Evolutionary conservation across 2,888 invertebrate species (phyloP).

Genomic region (Frankliniella intonsa): DNA sequence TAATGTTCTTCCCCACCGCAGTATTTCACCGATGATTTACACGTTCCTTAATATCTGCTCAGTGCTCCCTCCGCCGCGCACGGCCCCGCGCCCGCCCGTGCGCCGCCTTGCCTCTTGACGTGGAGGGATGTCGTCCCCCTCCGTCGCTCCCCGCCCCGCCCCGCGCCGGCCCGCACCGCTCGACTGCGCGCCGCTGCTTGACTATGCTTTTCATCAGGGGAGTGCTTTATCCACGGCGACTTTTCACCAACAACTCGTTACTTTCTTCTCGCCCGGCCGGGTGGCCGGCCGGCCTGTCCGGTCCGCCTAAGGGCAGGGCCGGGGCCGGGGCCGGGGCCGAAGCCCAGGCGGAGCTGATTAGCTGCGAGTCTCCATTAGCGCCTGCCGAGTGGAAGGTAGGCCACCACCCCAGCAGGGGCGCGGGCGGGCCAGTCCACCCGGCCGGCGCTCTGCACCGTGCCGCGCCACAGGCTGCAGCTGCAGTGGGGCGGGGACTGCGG

Average conservation of each 20-base stretch:
- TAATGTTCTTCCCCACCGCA: conserved; percentile 1
- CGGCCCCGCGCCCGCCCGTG: neutral
- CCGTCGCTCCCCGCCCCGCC: neutral
- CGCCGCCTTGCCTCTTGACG: neutral
- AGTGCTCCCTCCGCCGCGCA: neutral
- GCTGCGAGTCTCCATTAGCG: neutral
- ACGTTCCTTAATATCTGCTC: conserved; percentile 10
- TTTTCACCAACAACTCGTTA: too few species aligned
- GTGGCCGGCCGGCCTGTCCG: neutral
- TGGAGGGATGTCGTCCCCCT: neutral
- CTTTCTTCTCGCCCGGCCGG: neutral
- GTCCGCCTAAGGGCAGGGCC: too few species aligned
- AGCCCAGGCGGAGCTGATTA: neutral
- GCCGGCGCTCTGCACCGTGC: neutral
- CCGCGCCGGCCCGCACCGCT: neutral
- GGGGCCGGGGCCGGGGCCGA: neutral
- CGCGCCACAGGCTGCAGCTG: neutral
- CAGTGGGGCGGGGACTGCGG: too few species aligned
- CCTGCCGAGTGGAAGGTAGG: neutral
- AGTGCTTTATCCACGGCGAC: too few species aligned
- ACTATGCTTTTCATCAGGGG: too few species aligned
- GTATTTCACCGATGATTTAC: conserved; percentile 25
- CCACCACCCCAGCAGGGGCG: neutral
- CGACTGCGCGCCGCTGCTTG: neutral
- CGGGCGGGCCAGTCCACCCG: neutral